phyloP scores from a whole-genome alignment of 2,888 invertebrate species.

The Nudaria mundana region DNA sequence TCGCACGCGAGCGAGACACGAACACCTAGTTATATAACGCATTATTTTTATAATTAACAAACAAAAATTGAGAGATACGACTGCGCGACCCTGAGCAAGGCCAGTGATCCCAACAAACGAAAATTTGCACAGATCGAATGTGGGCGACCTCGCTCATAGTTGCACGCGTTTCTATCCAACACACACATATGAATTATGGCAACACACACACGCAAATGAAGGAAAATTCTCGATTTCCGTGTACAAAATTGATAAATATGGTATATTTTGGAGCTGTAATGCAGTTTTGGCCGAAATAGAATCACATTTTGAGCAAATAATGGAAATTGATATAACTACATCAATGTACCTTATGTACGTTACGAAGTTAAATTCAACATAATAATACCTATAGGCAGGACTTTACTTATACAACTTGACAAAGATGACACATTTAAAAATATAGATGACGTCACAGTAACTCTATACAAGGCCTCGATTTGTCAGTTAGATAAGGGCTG shows the following conservation, averaged over 20 bases:
- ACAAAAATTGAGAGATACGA: constrained; percentile 79
- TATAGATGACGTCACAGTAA: no score
- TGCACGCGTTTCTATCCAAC: constrained; percentile 62
- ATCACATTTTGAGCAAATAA: constrained; percentile 2
- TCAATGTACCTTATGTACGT: no score
- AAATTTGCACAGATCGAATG: constrained; percentile 81
- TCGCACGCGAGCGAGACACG: constrained; percentile 44
- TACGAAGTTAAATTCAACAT: no score
- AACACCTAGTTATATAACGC: constrained; percentile 73
- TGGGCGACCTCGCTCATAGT: constrained; percentile 78
- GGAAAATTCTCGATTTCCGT: constrained; percentile 74
- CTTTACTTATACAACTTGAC: no score
- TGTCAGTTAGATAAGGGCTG: no score
- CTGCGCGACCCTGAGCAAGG: constrained; percentile 74
- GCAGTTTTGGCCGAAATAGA: constrained; percentile 11
- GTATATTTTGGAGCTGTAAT: constrained; percentile 13
- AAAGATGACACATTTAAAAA: no score
- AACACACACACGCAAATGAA: constrained; percentile 30
- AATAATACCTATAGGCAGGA: no score
- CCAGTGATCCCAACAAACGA: constrained; percentile 72
- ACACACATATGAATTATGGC: constrained; percentile 32
- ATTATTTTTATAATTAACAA: constrained; percentile 82
- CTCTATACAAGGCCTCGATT: no score
- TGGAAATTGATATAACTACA: background rate
- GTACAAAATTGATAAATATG: constrained; percentile 28